Evolutionary conservation across 2,888 invertebrate species (phyloP).

Genomic region (Tubiluchus corallicola): DNA sequence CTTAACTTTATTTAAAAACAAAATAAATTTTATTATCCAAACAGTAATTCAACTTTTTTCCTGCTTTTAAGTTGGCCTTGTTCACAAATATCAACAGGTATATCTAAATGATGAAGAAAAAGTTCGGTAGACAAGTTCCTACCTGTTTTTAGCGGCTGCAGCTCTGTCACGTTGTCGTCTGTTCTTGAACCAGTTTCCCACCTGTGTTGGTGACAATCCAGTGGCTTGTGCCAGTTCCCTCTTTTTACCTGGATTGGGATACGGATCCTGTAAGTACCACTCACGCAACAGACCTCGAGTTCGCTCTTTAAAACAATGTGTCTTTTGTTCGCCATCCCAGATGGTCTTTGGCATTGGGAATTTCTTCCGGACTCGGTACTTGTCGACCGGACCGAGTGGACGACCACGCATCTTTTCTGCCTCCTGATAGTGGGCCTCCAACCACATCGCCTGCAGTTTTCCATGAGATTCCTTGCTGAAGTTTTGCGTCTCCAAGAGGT

Average conservation of each 20-base stretch:
- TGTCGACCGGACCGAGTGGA: conserved; percentile 81
- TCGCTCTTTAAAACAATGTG: conserved; percentile 73
- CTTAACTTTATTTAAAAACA: no score
- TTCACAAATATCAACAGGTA: no score
- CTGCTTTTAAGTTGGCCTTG: no score
- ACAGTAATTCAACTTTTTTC: no score
- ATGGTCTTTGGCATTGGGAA: conserved; percentile 76
- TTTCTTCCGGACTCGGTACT: conserved; percentile 80
- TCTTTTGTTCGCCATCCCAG: conserved; percentile 91
- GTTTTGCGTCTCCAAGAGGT: conserved; percentile 69
- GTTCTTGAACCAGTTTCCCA: conserved; percentile 85
- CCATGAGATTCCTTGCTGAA: conserved; percentile 74
- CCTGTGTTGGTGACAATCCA: conserved; percentile 76
- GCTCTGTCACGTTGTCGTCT: conserved; percentile 67
- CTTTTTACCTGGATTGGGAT: conserved; percentile 83
- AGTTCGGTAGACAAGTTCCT: no score
- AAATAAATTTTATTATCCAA: no score
- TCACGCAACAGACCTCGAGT: conserved; percentile 82
- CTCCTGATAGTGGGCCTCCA: conserved; percentile 81
- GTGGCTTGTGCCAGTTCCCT: conserved; percentile 74
- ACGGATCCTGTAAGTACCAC: conserved; percentile 96
- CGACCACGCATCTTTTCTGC: conserved; percentile 72
- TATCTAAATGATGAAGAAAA: no score
- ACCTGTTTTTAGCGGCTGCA: conserved; percentile 91
- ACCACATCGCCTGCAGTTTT: conserved; percentile 74